Conservation (phyloP, 2,888 invertebrate genomes). For the Yponomeuta plumbellus region DNA sequence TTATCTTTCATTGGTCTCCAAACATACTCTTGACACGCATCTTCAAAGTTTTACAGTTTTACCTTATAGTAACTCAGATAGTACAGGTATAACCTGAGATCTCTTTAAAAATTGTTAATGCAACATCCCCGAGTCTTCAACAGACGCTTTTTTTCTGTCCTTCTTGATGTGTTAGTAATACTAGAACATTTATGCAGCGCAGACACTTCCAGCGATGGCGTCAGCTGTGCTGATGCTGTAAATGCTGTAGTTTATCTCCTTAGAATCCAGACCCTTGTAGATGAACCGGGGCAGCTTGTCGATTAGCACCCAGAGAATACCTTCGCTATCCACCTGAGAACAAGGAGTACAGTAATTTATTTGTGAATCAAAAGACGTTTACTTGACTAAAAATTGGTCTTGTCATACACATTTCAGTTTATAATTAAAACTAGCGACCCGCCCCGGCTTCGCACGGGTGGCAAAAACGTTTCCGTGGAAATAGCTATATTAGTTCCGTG, state of each 20-base stretch:
- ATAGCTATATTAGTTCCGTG: too few species aligned
- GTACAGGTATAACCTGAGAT: too few species aligned
- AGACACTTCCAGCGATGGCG: constrained; percentile 75
- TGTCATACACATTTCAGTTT: not conserved
- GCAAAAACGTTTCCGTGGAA: too few species aligned
- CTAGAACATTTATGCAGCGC: constrained; percentile 32
- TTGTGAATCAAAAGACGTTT: too few species aligned
- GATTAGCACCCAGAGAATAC: constrained; percentile 84
- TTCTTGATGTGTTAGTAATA: not conserved
- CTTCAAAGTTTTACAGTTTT: too few species aligned
- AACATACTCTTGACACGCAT: too few species aligned
- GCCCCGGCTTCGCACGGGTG: too few species aligned
- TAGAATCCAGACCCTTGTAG: constrained; percentile 78
- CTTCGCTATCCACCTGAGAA: constrained; percentile 76
- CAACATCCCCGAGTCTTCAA: not conserved
- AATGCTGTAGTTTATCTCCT: constrained; percentile 82
- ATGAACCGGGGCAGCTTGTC: constrained; percentile 86
- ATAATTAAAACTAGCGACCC: too few species aligned
- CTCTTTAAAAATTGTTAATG: too few species aligned
- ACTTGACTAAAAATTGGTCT: too few species aligned
- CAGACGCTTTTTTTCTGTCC: not conserved
- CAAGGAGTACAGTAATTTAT: not conserved
- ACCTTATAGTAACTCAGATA: too few species aligned
- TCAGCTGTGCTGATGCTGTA: constrained; percentile 72
- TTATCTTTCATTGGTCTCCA: too few species aligned